Evolutionary conservation across 2,797 vertebrate genomes (phyloP).

Genomic region (Erithacus rubecula): DNA sequence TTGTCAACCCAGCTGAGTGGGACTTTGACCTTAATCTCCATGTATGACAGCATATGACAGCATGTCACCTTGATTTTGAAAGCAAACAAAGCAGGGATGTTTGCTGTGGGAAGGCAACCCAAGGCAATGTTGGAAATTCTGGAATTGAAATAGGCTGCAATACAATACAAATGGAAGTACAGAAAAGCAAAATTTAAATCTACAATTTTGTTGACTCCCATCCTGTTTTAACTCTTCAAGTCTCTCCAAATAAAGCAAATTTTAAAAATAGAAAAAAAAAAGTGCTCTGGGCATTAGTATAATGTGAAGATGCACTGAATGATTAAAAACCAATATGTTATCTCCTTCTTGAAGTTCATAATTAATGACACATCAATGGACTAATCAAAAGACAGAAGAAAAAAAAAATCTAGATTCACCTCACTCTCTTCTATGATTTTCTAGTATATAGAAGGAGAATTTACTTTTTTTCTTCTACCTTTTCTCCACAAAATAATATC

Average conservation of each 20-base stretch:
- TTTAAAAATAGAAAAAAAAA: background rate
- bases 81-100: background rate
- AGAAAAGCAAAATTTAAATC: background rate
- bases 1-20: background rate
- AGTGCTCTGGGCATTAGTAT: background rate
- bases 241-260: background rate
- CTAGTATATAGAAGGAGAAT: background rate
- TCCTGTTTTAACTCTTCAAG: background rate
- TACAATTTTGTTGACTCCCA: background rate
- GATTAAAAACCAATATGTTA: background rate
- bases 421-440: background rate
- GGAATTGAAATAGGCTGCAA: background rate
- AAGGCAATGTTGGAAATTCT: background rate
- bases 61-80: background rate
- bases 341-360: background rate
- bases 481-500: background rate
- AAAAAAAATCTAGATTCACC: background rate
- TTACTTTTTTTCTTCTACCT: background rate
- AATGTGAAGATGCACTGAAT: background rate
- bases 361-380: background rate
- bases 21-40: background rate
- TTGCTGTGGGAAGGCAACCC: background rate
- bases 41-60: background rate
- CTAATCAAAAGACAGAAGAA: background rate
- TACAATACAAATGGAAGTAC: background rate